Conservation (phyloP, 2,113 vertebrate species). For the Heterotilapia buettikoferi region DNA sequence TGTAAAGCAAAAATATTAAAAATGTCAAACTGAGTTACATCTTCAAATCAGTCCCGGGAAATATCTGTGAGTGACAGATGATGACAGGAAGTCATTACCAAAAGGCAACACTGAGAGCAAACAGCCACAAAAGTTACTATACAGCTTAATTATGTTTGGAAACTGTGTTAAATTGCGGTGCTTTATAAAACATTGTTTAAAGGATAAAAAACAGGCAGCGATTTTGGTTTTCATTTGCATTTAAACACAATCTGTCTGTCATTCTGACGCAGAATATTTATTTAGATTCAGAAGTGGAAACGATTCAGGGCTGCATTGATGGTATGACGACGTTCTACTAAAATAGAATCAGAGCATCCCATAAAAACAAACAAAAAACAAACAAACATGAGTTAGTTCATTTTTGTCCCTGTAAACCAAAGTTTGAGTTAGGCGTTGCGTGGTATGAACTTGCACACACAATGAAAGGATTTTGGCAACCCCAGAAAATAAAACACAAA, state of each 20-base stretch:
- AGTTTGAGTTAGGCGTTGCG: rapidly evolving
- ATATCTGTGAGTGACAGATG: not conserved
- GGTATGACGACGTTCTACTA: not conserved
- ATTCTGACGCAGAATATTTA: not conserved
- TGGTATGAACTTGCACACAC: not conserved
- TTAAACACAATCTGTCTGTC: not conserved
- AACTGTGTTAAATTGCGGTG: rapidly evolving
- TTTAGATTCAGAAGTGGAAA: not conserved
- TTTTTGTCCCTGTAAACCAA: not conserved
- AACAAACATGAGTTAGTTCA: not conserved
- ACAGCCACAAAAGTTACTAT: not conserved
- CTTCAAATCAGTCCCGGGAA: not conserved
- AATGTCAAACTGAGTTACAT: not conserved
- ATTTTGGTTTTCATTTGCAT: not conserved
- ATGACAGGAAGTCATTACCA: not conserved
- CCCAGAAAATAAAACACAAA: not conserved
- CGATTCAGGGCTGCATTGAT: not conserved
- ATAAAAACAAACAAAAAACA: not conserved
- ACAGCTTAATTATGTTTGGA: not conserved
- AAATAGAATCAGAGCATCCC: not conserved
- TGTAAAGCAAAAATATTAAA: not conserved
- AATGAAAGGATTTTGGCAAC: not conserved
- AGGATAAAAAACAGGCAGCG: not conserved
- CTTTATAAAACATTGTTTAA: not conserved
- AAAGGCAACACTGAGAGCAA: not conserved